A percentile compares a stretch with the other conserved stretches of the same genome.
Conservation (phyloP, 35 echinoderm and acorn worm species). For the Strongylocentrotus purpuratus region DNA sequence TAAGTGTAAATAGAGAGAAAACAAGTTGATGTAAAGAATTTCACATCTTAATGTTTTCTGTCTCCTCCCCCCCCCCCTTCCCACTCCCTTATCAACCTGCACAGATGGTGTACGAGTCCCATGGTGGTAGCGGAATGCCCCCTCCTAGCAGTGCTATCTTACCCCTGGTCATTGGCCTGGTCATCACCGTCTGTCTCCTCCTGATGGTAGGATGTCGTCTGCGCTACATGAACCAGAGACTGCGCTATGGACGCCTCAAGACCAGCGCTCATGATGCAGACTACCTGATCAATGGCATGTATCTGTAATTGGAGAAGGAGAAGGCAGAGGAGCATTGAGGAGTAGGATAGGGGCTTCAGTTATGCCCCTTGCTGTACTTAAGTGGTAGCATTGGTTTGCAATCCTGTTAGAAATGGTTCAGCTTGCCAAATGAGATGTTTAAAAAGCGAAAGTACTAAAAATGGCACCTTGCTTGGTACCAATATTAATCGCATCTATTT, state of each 20-base stretch:
- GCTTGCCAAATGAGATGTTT: background rate
- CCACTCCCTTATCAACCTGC: background rate
- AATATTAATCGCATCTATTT: background rate
- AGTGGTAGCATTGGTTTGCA: background rate
- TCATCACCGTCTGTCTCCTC: conserved; percentile 72
- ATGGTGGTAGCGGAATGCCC: conserved; percentile 35
- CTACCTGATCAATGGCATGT: conserved; percentile 97
- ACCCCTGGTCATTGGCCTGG: conserved; percentile 71
- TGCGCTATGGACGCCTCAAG: conserved; percentile 83
- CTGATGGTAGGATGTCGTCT: conserved; percentile 87
- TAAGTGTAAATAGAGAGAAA: no score
- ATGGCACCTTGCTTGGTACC: background rate
- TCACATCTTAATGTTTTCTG: background rate
- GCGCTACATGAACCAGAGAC: conserved; percentile 81
- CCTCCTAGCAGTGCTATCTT: conserved; percentile 74
- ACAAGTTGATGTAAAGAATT: background rate
- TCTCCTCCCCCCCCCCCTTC: background rate
- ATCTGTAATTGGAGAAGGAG: conserved; percentile 54
- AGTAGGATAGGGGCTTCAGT: background rate
- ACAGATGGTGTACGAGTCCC: background rate
- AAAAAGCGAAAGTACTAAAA: background rate
- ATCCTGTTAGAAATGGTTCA: background rate
- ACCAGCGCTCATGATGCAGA: conserved; percentile 93
- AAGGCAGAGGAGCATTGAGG: background rate
- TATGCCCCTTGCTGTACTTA: background rate